Conservation (phyloP, 2,797 vertebrate genomes). For the Falco concolor region DNA sequence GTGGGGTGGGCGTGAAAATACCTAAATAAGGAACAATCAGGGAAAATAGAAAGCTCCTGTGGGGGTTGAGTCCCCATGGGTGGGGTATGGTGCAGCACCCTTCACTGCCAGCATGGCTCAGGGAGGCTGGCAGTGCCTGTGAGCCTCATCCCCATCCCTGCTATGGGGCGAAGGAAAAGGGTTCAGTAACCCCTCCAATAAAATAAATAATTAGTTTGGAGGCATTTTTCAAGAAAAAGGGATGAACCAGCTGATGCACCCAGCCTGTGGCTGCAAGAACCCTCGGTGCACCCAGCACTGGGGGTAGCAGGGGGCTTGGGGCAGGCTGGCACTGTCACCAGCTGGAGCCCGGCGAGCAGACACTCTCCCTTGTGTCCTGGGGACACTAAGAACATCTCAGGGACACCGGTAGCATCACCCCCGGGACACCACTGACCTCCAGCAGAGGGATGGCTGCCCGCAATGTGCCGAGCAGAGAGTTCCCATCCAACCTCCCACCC, state of each 20-base stretch:
- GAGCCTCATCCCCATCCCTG: accelerated
- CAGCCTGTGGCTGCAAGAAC: neutral
- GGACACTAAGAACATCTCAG: neutral
- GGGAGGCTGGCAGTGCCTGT: neutral
- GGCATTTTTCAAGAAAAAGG: neutral
- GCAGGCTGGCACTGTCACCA: neutral
- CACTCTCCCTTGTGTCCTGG: neutral
- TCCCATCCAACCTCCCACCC: neutral
- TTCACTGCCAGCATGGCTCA: accelerated
- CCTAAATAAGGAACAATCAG: neutral
- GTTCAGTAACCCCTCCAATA: neutral
- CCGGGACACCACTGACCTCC: accelerated
- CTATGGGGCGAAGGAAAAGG: neutral
- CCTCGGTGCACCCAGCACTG: accelerated
- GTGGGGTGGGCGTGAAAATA: neutral
- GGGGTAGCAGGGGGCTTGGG: neutral
- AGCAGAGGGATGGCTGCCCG: neutral
- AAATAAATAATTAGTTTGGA: neutral
- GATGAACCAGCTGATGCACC: neutral
- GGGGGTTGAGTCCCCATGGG: neutral
- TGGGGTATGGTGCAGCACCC: accelerated
- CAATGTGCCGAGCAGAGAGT: neutral
- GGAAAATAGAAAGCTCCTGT: neutral
- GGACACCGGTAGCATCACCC: neutral
- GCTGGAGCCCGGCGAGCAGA: accelerated